These are phyloP conservation scores for Myopa tessellatipennis DNA, from an alignment of 2,888 invertebrate species.

Conservation along the genomic window DNA sequence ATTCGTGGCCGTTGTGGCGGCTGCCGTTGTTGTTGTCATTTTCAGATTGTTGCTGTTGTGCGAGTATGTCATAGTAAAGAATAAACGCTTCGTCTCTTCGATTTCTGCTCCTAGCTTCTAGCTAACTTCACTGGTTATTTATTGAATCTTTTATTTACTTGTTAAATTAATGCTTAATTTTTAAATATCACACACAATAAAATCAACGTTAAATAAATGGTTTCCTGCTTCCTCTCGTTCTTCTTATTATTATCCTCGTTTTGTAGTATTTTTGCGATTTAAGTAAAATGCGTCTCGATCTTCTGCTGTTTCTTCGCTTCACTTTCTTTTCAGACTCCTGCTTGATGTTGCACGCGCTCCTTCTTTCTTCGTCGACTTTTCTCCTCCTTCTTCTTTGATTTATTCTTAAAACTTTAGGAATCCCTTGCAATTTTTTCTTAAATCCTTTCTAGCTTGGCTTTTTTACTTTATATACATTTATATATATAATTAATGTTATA, in stretches of 20 bases:
- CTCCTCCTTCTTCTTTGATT: neutral
- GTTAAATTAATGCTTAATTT: slow-evolving; percentile 65
- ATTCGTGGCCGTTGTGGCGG: slow-evolving; percentile 59
- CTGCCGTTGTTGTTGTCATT: slow-evolving; percentile 62
- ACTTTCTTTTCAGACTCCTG: slow-evolving; percentile 34
- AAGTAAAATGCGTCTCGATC: slow-evolving; percentile 45
- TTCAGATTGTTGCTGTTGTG: slow-evolving; percentile 67
- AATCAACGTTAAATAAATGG: slow-evolving; percentile 59
- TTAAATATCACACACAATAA: slow-evolving; percentile 69
- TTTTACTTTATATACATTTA: slow-evolving; percentile 57
- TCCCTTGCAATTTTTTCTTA: slow-evolving; percentile 45
- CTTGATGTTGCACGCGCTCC: slow-evolving; percentile 32
- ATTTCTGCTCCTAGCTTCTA: slow-evolving; percentile 39
- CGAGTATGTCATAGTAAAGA: slow-evolving; percentile 67
- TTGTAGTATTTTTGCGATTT: slow-evolving; percentile 46
- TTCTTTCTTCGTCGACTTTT: slow-evolving; percentile 39
- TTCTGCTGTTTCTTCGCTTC: slow-evolving; percentile 23
- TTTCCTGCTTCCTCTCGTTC: slow-evolving; percentile 12
- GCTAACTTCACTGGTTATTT: slow-evolving; percentile 43
- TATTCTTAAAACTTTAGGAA: slow-evolving; percentile 2
- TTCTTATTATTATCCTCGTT: slow-evolving; percentile 36
- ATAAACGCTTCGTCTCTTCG: slow-evolving; percentile 32
- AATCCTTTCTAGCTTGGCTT: slow-evolving; percentile 44
- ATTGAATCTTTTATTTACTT: slow-evolving; percentile 50
- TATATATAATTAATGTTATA: slow-evolving; percentile 50